Evolutionary conservation across 2,113 vertebrate species (phyloP), one percentile per base, ranked within the genome.

Genomic region (Jaculus jaculus): DNA sequence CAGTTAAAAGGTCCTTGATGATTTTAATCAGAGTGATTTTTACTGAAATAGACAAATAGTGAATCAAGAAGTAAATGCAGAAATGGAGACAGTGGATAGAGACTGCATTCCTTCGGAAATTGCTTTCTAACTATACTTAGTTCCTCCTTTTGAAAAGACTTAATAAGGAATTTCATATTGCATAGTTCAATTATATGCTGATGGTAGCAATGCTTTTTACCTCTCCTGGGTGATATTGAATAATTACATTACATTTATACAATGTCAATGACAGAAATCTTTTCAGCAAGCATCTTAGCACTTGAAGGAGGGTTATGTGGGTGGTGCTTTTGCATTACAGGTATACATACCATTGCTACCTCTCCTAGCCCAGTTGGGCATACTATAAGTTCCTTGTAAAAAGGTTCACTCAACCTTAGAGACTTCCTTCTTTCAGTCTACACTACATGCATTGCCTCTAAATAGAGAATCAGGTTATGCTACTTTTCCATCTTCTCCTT

Each of bases 1-100:
- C 47, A 66, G 61, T 91, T 69, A 93, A 78, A 58, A 65, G 88
- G 42, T 82, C 42, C 39, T n/a, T 77, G 65, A 12, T 88, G 74
- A 68, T 61, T 89, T 94, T 37, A 93, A 88, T 80, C 7, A 88
- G 68, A 85, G 61, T 42, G 61, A 17, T 95, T 95, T 60, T 85
- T 92, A 32, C 60, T 90, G 32, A 58, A 87, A 90, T 26, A 93
- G 37, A 77, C 32, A 92, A 90, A 89, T 39, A 80, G 28, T 39
- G 47, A 89, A 61, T 54, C 80, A 58, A 90, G 30, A 91, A 58
- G 16, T 82, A 51, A 69, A 85, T 34, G 21, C 66, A 81, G 84
- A 93, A 87, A 83, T 86, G 26, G 54, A 90, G 54, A 54, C 28
- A 74, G 10, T 84, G n/a, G 69, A 51, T 51, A 68, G 28, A 88